Evolutionary conservation across 2,113 vertebrate species (phyloP).

Genomic region (Todiramphus saurophagus): DNA sequence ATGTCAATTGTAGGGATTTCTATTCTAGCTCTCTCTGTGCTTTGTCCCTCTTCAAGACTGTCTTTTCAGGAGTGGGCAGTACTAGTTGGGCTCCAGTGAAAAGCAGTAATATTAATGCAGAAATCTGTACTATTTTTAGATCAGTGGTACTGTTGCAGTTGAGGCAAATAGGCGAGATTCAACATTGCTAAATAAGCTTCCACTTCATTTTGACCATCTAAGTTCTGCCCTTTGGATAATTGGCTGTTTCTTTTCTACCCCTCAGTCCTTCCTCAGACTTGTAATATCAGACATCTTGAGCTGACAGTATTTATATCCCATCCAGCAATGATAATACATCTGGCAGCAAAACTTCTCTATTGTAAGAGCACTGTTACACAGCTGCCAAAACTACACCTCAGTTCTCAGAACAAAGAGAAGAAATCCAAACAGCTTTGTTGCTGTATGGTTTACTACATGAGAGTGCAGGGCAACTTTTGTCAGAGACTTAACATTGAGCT

Average conservation of each 20-base stretch:
- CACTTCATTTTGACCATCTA: not conserved
- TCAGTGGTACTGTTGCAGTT: not conserved
- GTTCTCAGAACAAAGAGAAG: not conserved
- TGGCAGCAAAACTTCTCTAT: not conserved
- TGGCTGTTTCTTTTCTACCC: not conserved
- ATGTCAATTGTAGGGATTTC: not conserved
- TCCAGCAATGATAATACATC: not conserved
- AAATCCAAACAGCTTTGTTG: not conserved
- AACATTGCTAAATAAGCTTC: not conserved
- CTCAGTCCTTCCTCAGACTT: not conserved
- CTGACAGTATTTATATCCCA: not conserved
- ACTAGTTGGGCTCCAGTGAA: not conserved
- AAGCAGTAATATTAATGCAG: not conserved
- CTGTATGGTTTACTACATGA: not conserved
- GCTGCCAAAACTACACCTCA: not conserved
- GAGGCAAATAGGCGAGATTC: not conserved
- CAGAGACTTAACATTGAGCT: not conserved
- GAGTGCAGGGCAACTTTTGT: not conserved
- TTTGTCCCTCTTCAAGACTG: not conserved
- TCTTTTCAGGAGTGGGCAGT: not conserved
- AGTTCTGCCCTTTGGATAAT: not conserved
- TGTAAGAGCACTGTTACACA: not conserved
- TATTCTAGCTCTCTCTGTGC: not conserved
- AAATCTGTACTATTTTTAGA: not conserved
- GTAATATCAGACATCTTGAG: not conserved